Evolutionary conservation across 2,888 invertebrate genomes (phyloP).

Genomic region (Drosophila tripunctata): DNA sequence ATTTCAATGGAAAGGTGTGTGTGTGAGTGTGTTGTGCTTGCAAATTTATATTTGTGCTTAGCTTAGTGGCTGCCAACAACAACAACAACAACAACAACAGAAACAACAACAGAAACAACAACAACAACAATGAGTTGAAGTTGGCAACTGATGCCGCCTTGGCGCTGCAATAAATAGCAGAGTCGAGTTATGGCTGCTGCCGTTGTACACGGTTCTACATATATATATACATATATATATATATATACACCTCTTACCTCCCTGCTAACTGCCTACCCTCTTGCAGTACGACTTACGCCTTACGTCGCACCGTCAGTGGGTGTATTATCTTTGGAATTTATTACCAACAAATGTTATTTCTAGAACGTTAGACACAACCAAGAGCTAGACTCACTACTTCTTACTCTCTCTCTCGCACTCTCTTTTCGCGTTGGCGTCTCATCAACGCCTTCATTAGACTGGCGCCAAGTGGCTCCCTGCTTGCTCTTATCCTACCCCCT

Average conservation of each 20-base stretch:
- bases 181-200: conserved; percentile 63
- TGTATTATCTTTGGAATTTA: conserved; percentile 79
- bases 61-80: conserved; percentile 56
- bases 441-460: conserved; percentile 77
- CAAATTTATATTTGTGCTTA: conserved; percentile 72
- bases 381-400: neutral
- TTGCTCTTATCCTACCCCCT: neutral
- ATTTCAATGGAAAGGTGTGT: conserved; percentile 65
- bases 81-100: conserved; percentile 16
- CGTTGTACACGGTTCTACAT: neutral
- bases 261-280: neutral
- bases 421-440: conserved; percentile 47
- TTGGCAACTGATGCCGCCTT: conserved; percentile 53
- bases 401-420: neutral
- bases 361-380: conserved; percentile 72
- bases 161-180: conserved; percentile 67
- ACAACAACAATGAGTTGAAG: conserved; percentile 26
- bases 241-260: too few relatives aligned
- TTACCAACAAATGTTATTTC: conserved; percentile 80
- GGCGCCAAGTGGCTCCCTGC: conserved; percentile 58
- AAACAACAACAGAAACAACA: conserved; percentile 6
- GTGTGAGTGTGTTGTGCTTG: conserved; percentile 32
- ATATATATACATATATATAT: too few relatives aligned
- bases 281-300: neutral
- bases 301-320: conserved; percentile 48